Conservation (phyloP, 2,888 invertebrate genomes). For the Ormyrus pomaceus region DNA sequence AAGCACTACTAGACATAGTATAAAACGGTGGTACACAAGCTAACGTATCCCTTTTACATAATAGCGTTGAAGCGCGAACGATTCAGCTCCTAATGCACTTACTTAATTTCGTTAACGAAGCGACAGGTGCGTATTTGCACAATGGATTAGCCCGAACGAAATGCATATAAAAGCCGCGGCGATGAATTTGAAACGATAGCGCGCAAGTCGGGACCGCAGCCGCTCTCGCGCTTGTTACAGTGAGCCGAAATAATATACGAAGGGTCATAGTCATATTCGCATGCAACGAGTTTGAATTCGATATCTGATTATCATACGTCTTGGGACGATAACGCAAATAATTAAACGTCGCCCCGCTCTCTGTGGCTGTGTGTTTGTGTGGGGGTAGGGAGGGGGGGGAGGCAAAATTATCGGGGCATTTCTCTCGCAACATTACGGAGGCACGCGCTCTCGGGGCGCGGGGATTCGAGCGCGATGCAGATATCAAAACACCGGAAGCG, state of each 20-base stretch:
- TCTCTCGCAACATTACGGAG: conserved; percentile 39
- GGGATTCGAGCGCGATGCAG: conserved; percentile 29
- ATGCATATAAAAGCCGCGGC: not conserved
- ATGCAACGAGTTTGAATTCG: conserved; percentile 62
- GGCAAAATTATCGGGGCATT: conserved; percentile 48
- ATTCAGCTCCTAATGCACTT: too few species aligned
- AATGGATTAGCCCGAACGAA: conserved; percentile 14
- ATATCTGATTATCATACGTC: conserved; percentile 74
- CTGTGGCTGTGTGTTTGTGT: not conserved
- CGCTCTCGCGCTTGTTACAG: not conserved
- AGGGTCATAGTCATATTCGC: conserved; percentile 38
- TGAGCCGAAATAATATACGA: conserved; percentile 35
- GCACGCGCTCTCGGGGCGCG: not conserved
- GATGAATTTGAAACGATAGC: not conserved
- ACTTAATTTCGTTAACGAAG: too few species aligned
- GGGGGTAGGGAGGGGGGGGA: not conserved
- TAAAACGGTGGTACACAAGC: too few species aligned
- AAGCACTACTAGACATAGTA: too few species aligned
- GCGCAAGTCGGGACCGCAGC: not conserved
- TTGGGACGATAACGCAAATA: conserved; percentile 70
- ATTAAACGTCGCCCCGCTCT: conserved; percentile 66
- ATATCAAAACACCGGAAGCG: conserved; percentile 52
- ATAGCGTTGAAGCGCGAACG: too few species aligned
- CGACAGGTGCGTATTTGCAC: too few species aligned
- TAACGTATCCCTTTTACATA: too few species aligned